Base-by-base conservation (phyloP, 1,140 invertebrate species). In the Lordiphosa stackelbergi region DNA sequence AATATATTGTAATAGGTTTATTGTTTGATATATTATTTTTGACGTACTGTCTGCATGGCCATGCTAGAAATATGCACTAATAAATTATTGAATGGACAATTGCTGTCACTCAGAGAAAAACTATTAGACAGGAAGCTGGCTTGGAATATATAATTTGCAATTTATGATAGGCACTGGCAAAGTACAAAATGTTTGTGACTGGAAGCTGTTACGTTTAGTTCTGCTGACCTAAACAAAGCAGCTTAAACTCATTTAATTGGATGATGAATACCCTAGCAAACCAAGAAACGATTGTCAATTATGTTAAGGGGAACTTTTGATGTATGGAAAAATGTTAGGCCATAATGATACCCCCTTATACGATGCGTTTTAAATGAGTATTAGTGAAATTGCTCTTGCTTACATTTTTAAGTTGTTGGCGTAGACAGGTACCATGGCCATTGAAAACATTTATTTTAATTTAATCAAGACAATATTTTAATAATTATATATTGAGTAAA, bases 11-110 rank as follows among this genome's bases (percentile, higher is more conserved):
- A 68, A 81, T 81, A 81, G 75, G 53, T 71, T 68, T 81, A 74
- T 71, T 81, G 61, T 81, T 71, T 81, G 75, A 81, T 79, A 81
- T 81, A 79, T 79, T 61, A 47, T 60, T 41, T 53, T 41, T 53
- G 62, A 47, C 34, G 10, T 48, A n/a, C 22, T 28, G 11, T 24
- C 2, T 53, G 42, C 24, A 41, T 66, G 59, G 59, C 22, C 13
- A 52, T 48, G 48, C 41, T 16, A 35, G 47, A 55, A 77, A 75
- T 72, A 64, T 59, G 52, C 58, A 55, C 54, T 53, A 62, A 81
- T 79, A 62, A 74, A 81, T 79, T 79, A 79, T 79, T 79, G 54
- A 78, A 56, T 56, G 31, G 11, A 31, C 63, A 66, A 60, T 69
- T 68, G 66, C 37, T 45, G 55, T 34, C 49, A 60, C 48, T 49